Evolutionary conservation across 2,888 invertebrate genomes (phyloP).

Genomic region (Zygogramma bicolorata): DNA sequence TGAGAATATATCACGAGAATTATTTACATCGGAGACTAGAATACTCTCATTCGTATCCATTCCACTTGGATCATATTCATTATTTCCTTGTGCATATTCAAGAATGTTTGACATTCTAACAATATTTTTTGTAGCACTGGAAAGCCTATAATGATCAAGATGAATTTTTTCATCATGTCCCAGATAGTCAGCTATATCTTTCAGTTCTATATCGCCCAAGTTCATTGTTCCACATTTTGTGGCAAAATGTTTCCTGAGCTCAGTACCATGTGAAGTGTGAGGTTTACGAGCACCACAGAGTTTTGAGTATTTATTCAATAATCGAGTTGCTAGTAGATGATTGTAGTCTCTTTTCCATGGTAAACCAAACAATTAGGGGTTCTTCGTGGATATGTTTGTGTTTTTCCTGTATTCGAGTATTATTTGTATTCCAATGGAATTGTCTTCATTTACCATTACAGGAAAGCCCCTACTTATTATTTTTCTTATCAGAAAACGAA

Average conservation of each 20-base stretch:
- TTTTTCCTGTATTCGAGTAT: background rate
- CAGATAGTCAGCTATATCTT: conserved; percentile 17
- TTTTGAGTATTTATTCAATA: conserved; percentile 8
- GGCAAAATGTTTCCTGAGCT: conserved; percentile 25
- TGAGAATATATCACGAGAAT: too few species aligned
- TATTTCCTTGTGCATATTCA: too few species aligned
- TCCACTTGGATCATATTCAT: too few species aligned
- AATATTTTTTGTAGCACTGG: too few species aligned
- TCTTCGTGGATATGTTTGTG: background rate
- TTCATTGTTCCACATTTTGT: conserved; percentile 23
- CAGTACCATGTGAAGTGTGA: conserved; percentile 18
- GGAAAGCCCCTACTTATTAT: conserved; percentile 1
- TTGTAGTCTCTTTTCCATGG: background rate
- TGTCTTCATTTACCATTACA: conserved; percentile 1
- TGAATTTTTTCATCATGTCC: conserved; percentile 20
- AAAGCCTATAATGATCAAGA: conserved; percentile 16
- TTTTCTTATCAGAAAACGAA: background rate
- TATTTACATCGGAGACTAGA: too few species aligned
- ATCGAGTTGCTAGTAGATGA: conserved; percentile 1
- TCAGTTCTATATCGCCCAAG: conserved; percentile 2
- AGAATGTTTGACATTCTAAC: too few species aligned
- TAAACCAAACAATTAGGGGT: conserved; percentile 23
- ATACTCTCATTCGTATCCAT: too few species aligned
- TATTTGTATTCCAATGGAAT: background rate
- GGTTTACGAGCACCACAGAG: conserved; percentile 24